Evolutionary conservation across 2,113 vertebrate species (phyloP), one percentile per base, ranked within the genome.

Genomic region (Solea senegalensis): DNA sequence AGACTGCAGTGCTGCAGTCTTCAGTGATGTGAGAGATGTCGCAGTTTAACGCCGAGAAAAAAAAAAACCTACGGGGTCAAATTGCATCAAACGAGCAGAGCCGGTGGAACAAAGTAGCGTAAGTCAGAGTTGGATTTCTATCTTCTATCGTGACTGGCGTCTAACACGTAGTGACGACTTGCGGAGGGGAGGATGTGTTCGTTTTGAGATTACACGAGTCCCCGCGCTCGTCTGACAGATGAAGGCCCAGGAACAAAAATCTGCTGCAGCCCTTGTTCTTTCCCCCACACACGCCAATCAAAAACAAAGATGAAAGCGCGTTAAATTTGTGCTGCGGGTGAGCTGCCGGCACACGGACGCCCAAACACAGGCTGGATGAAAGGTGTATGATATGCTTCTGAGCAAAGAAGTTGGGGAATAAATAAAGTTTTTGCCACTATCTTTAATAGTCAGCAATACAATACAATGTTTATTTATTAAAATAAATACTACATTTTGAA

Each of bases 161-260:
- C 78, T 81, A 46, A 79, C 74, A 74, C 28, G 44, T 54, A 58
- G 53, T n/a, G 59, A 65, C 39, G 4, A 52, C 65, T 21, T 53
- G 57, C 26, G 40, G 74, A 56, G 63, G 62, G 78, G 59, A 10
- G 66, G 66, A 66, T 53, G 44, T 82, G 82, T 80, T 77, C 40
- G 11, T 76, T 82, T 74, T 28, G 54, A 86, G 80, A 83, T 82
- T 72, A 83, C 65, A 81, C 44, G 27, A 56, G 13, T 66, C 63
- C 55, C 13, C 10, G 27, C 56, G 0, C 49, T 59, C 7, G 16
- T 59, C 58, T 45, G 65, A 73, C 69, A 81, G 69, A 86, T 60
- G 74, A 84, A 79, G 76, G 61, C 45, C 34, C 4, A 6, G 52
- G 45, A 28, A 12, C 44, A 5, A 48, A 66, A 48, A 53, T 54